Base-by-base conservation (phyloP, 35 echinoderm and acorn worm genomes). In the Heliocidaris erythrogramma region DNA sequence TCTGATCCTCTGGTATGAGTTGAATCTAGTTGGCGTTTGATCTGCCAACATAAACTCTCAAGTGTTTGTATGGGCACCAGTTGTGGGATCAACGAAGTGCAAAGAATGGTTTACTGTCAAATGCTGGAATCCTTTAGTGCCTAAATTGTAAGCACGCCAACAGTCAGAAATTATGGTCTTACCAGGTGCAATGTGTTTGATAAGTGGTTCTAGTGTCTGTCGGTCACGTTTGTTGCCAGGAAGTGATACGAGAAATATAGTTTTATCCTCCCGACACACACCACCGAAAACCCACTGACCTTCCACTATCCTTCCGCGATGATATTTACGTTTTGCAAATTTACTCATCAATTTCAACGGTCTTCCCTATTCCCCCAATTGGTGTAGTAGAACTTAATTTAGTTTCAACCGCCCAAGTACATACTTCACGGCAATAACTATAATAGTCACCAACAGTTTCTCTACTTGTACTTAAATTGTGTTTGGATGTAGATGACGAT, bases 261-360 rank as follows among this genome's bases (percentile, higher is more conserved):
- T n/a, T n/a, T n/a, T n/a, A 87, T 94, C 86, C 94, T 96, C 21
- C 87, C 35, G 47, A 35, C 53, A 17, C n/a, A n/a, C 91, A 12
- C 95, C 95, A 12, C 95, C 95, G 48, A 94, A 96, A 9, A 94
- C 95, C 95, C 86, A 96, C 60, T 96, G 95, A 5, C 95, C 93
- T n/a, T 96, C 95, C 6, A 96, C 86, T 48, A 27, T 5, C 27
- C 94, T 93, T 7, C 95, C 95, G 30, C 52, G 2, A 56, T 96
- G 86, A 30, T 94, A 94, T 90, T 94, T 96, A 7, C 10, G n/a
- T n/a, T n/a, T n/a, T n/a, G n/a, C 71, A 29, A 96, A 7, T 5
- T 71, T 71, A 27, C 61, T 17, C 61, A 5, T 71, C 17, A 6
- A 71, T 71, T 71, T 71, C 2, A 2, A 27, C 61, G 0, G 14